A percentile compares a stretch with the other conserved stretches of the same genome.
Conservation (phyloP, 2,888 invertebrate species). For the Netelia fuscicornis region DNA sequence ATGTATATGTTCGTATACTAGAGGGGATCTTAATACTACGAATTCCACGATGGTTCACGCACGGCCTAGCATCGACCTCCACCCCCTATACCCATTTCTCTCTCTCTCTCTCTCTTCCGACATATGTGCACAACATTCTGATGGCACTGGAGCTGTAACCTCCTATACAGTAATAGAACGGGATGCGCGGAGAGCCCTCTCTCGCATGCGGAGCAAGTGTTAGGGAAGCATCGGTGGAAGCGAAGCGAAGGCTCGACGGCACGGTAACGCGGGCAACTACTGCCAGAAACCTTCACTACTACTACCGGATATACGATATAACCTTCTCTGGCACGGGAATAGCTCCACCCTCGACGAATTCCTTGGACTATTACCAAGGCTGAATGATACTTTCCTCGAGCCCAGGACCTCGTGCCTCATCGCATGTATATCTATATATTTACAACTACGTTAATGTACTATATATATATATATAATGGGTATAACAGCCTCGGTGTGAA, state of each 20-base stretch:
- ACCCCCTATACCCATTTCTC: background rate
- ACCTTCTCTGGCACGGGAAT: conserved; percentile 50
- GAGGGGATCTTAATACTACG: conserved; percentile 72
- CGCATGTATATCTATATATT: background rate
- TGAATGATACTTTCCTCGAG: conserved; percentile 61
- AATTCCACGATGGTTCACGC: conserved; percentile 76
- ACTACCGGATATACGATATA: conserved; percentile 26
- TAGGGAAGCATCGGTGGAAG: conserved; percentile 49
- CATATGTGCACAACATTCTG: conserved; percentile 71
- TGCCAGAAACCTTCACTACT: conserved; percentile 8
- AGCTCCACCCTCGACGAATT: conserved; percentile 61
- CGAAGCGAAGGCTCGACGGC: conserved; percentile 27
- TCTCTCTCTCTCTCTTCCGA: conserved; percentile 54
- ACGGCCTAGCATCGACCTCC: conserved; percentile 73
- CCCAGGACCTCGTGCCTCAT: conserved; percentile 9
- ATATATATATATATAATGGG: background rate
- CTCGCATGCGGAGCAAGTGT: conserved; percentile 20
- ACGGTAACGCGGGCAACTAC: conserved; percentile 31
- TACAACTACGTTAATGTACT: conserved; percentile 2
- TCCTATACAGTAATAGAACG: conserved; percentile 10
- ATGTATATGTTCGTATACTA: conserved; percentile 25
- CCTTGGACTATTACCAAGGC: conserved; percentile 60
- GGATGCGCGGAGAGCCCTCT: conserved; percentile 12
- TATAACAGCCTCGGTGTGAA: background rate
- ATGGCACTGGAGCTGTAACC: conserved; percentile 3